A percentile compares a stretch with the other conserved stretches of the same genome.
Evolutionary conservation across 2,797 vertebrate genomes (phyloP).

Genomic region (Lerista edwardsae): DNA sequence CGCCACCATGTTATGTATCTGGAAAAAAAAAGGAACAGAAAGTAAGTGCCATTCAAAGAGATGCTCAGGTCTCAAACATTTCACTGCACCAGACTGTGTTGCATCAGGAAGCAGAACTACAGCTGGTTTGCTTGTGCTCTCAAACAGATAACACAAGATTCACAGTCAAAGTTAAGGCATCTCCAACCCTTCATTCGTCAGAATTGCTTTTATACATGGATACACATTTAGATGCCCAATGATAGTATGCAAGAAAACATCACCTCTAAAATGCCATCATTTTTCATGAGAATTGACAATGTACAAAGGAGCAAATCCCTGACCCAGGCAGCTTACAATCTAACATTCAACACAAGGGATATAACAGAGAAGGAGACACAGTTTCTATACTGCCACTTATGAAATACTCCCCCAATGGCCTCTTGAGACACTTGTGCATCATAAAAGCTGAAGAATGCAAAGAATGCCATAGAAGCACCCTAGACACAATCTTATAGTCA

Average conservation of each 20-base stretch:
- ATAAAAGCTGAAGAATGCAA: neutral
- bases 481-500: neutral
- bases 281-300: too few relatives aligned
- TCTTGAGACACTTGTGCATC: neutral
- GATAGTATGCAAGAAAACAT: neutral
- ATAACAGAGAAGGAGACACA: too few relatives aligned
- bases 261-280: neutral
- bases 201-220: neutral
- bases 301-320: too few relatives aligned
- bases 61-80: neutral
- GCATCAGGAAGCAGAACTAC: neutral
- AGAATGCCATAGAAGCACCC: neutral
- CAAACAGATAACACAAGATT: neutral
- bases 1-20: constrained; percentile 96
- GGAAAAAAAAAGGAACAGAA: constrained; percentile 58
- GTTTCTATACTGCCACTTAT: neutral
- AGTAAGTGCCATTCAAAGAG: too few relatives aligned
- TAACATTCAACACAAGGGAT: too few relatives aligned
- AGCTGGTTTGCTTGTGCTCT: too few relatives aligned
- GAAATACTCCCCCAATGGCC: neutral
- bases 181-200: neutral
- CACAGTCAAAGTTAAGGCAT: too few relatives aligned
- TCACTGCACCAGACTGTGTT: neutral
- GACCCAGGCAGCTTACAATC: too few relatives aligned
- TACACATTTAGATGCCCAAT: neutral